Base-by-base conservation (phyloP, 2,797 vertebrate genomes). In the Gymnoscopelus braueri region DNA sequence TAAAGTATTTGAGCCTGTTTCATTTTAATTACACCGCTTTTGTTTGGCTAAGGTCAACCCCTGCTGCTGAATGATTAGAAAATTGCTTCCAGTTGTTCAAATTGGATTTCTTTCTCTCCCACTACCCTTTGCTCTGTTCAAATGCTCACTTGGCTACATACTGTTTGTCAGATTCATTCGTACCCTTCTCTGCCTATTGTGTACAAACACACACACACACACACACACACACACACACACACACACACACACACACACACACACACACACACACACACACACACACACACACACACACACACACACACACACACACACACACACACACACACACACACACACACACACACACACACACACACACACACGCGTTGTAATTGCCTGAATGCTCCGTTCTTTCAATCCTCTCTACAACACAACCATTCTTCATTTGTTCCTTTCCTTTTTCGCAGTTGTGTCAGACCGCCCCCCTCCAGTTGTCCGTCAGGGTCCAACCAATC, bases 381-480 rank as follows among this genome's bases (percentile, higher is more conserved):
- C 58, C 71, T 67, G 15, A 68, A 69, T 79, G 57, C 13, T 24
- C 23, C 60, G 60, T 75, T 74, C 35, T 13, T 54, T 50, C 53
- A 52, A 9, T 69, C 24, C 14, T 32, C 2, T 19, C 55, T 44
- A 48, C 74, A 79, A 60, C 64, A 63, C 59, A 73, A 62, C 65
- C 56, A 29, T 65, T 75, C 29, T 24, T 19, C 15, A 29, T 70
- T 60, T 24, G 32, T 63, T 65, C 12, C 32, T 63, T 68, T 39
- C 29, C 77, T 15, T 67, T 49, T 74, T 32, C 72, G 3, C 87
- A 94, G 98, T 98, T 60, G 95, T 99, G 83, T 97, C 96, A 26
- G 98, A 99, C 83, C 95, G 98, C 55, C 98, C 98, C 44, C 98
- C 97, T 9, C 98, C 98, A 0, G 94, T 99, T 63, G 97, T 99